Conservation (phyloP, 2,797 vertebrate species). For the Hapalemur alaotrensis region DNA sequence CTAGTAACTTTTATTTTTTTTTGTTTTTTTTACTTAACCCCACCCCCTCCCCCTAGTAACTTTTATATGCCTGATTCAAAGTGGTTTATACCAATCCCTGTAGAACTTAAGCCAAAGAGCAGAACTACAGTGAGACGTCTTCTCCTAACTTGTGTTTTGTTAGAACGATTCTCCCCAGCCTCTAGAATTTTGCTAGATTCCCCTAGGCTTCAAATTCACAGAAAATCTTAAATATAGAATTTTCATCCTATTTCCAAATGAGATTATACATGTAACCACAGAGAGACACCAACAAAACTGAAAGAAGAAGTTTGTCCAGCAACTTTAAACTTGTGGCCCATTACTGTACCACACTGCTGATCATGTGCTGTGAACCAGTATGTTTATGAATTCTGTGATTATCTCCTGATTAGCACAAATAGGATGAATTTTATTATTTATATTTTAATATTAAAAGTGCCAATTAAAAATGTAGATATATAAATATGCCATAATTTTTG, state of each 20-base stretch:
- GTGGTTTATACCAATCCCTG: neutral
- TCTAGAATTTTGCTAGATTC: neutral
- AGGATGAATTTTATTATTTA: neutral
- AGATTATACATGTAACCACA: neutral
- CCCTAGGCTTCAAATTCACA: neutral
- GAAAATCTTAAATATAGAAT: neutral
- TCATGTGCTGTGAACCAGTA: neutral
- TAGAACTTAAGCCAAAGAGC: neutral
- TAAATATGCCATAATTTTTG: neutral
- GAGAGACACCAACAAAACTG: neutral
- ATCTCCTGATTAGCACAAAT: neutral
- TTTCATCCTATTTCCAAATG: slow-evolving; percentile 22
- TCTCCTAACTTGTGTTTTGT: neutral
- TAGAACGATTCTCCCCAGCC: neutral
- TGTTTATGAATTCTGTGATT: neutral
- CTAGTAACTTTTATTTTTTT: neutral
- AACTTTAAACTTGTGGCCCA: neutral
- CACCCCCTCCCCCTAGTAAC: neutral
- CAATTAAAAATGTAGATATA: neutral
- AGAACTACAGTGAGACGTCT: neutral
- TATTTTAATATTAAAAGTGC: neutral
- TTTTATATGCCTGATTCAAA: neutral
- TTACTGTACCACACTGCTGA: neutral
- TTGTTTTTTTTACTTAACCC: no score
- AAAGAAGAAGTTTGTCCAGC: neutral